phyloP scores from a whole-genome alignment of 2,797 vertebrate genomes.

The Acomys russatus region DNA sequence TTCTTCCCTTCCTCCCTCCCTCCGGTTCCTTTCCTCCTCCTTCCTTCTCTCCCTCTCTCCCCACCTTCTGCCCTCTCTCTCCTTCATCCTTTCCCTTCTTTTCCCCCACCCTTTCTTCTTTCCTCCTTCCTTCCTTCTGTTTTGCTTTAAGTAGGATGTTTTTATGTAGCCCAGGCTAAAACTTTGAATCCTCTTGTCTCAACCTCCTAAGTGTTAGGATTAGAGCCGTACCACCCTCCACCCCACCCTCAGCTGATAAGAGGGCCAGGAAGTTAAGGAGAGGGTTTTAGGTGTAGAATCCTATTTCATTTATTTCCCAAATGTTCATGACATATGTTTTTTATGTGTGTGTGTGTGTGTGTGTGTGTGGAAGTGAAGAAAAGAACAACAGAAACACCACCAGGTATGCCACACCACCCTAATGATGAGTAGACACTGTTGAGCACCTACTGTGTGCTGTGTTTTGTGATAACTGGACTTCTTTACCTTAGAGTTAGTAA shows the following conservation, averaged over 20 bases:
- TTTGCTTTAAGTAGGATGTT: not conserved
- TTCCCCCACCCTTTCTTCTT: too few species aligned
- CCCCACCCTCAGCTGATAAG: not conserved
- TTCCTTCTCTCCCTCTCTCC: not conserved
- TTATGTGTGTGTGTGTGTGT: too few species aligned
- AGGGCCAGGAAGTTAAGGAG: not conserved
- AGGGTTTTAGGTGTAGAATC: not conserved
- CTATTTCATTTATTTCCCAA: not conserved
- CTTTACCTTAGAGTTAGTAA: not conserved
- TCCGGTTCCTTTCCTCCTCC: too few species aligned
- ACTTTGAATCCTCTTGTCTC: not conserved
- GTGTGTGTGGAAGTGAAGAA: not conserved
- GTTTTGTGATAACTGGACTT: not conserved
- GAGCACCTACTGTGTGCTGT: not conserved
- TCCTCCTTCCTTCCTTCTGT: not conserved
- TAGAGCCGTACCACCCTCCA: too few species aligned
- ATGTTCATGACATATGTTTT: not conserved
- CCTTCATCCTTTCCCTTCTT: not conserved
- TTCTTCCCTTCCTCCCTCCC: not conserved
- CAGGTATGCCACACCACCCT: rapidly evolving
- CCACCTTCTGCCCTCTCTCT: too few species aligned
- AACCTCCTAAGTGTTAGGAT: not conserved
- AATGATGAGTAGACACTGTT: rapidly evolving
- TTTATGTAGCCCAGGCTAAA: not conserved
- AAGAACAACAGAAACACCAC: not conserved